These are phyloP conservation scores for Muscina levida DNA, from an alignment of 2,888 invertebrate species.

Conservation along the genomic window DNA sequence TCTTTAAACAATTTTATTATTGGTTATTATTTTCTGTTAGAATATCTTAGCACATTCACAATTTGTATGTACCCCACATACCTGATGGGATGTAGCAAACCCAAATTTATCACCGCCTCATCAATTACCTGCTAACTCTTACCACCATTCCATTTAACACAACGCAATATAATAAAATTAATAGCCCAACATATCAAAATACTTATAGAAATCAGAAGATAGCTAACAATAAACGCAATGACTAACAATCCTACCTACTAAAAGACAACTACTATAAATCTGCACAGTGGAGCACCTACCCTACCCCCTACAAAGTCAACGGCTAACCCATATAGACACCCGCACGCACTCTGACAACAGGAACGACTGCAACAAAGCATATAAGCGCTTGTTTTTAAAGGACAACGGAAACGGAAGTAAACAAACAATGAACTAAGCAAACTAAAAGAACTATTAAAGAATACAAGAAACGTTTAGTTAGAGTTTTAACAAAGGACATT, in stretches of 20 bases:
- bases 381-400: constrained; percentile 4
- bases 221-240: background rate
- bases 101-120: no score
- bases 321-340: no score
- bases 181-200: constrained; percentile 30
- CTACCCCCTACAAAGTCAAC: background rate
- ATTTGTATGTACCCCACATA: no score
- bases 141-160: background rate
- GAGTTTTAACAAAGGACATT: background rate
- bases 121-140: background rate
- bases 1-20: no score
- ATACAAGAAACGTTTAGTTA: background rate
- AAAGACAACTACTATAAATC: background rate
- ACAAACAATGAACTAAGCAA: constrained; percentile 2
- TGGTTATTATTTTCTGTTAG: no score
- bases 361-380: background rate
- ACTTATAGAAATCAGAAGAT: background rate
- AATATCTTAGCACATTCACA: no score
- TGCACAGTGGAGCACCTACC: background rate
- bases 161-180: background rate
- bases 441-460: background rate
- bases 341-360: no score
- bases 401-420: constrained; percentile 12
- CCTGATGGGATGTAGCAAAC: no score
- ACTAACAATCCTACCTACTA: background rate